Conservation (phyloP, 2,888 invertebrate genomes). For the Mactromeris polynyma region DNA sequence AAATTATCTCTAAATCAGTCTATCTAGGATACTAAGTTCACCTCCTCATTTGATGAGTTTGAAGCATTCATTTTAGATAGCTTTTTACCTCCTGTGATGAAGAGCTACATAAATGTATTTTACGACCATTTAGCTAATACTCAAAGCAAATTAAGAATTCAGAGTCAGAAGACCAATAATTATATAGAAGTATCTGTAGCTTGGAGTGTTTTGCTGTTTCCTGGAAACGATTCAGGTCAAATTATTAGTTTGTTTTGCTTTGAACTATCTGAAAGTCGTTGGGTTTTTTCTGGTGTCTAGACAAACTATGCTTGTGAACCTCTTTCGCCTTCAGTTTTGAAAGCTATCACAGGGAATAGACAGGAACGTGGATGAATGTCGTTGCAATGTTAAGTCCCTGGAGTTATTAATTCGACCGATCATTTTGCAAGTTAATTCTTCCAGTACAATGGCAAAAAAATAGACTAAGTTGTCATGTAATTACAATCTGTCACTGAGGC, state of each 20-base stretch:
- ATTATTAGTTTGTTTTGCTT: no score
- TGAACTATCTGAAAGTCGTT: no score
- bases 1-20: background rate
- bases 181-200: background rate
- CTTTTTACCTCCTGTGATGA: background rate
- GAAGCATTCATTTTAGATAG: background rate
- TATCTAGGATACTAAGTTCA: background rate
- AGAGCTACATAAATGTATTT: background rate
- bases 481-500: background rate
- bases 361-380: background rate
- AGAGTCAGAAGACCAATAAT: background rate
- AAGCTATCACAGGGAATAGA: background rate
- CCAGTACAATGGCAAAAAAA: background rate
- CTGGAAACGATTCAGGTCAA: no score
- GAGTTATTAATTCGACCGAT: background rate
- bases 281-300: background rate
- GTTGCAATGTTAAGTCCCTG: background rate
- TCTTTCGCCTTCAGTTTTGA: background rate
- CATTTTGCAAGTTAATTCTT: background rate
- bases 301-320: background rate
- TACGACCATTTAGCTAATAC: background rate
- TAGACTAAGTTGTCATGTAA: background rate
- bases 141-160: background rate
- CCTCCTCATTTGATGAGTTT: background rate
- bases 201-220: no score